Percentiles rank a stretch among this genome's conserved stretches.
Conservation (phyloP, 2,797 vertebrate genomes). For the Sebastes miniatus region DNA sequence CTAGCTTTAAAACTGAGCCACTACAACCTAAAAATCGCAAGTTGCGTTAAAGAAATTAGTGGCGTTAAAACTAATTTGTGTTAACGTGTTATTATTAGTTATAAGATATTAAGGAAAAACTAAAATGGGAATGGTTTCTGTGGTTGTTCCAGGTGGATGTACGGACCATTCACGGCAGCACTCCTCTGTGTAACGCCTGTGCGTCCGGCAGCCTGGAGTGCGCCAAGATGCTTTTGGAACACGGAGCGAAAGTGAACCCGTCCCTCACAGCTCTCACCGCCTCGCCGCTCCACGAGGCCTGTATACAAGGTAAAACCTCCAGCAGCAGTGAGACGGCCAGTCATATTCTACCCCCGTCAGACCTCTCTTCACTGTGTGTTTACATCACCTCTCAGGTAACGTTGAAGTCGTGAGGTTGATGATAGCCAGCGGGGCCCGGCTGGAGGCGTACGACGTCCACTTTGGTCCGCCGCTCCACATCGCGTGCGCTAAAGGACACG, state of each 20-base stretch:
- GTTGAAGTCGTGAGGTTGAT: slow-evolving; percentile 86
- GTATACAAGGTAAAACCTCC: slow-evolving; percentile 85
- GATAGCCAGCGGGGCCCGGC: slow-evolving; percentile 85
- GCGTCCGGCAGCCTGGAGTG: slow-evolving; percentile 89
- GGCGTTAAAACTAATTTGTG: no score
- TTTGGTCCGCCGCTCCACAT: slow-evolving; percentile 92
- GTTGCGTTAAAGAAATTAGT: no score
- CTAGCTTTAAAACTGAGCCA: no score
- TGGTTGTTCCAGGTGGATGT: slow-evolving; percentile 86
- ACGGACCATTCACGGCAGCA: slow-evolving; percentile 91
- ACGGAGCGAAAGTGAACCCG: slow-evolving; percentile 90
- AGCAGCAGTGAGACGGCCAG: neutral
- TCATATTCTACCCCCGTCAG: neutral
- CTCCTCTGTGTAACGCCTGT: slow-evolving; percentile 91
- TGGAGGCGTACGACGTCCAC: slow-evolving; percentile 91
- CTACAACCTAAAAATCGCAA: no score
- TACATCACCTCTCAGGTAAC: slow-evolving; percentile 78
- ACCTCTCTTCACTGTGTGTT: neutral
- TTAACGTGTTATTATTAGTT: no score
- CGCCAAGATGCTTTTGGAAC: slow-evolving; percentile 83
- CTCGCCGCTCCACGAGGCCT: slow-evolving; percentile 92
- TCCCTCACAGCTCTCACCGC: slow-evolving; percentile 87
- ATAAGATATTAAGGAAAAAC: no score
- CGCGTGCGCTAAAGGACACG: slow-evolving; percentile 86
- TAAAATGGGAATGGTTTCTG: neutral